Evolutionary conservation across 2,113 vertebrate species (phyloP), one percentile per base, ranked within the genome.

Genomic region (Fukomys damarensis): DNA sequence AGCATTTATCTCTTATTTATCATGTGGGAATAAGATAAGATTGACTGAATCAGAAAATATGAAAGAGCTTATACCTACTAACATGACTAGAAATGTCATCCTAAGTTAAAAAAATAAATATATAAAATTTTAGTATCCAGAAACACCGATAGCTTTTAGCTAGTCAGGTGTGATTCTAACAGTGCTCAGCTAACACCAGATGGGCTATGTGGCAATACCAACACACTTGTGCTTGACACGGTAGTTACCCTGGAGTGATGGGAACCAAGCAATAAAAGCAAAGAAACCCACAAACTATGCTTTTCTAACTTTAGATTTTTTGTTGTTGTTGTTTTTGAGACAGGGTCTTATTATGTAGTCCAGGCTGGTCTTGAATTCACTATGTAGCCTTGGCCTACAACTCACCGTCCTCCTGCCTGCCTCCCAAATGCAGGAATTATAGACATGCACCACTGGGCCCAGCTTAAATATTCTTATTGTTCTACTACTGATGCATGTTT

Each of bases 31-130:
- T 3, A 90, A 77, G 70, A 82, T 90, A 46, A 95, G 41, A 56
- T 52, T 93, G 46, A 77, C 30, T 88, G 8, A 93, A 63, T 91
- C 22, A 86, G 80, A 91, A 96, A 89, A 91, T 81, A 94, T 14
- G 30, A 65, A 80, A 70, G 93, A 49, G 56, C 52, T 76, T 11
- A 58, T 32, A 56, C 10, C 52, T 46, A 65, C 19, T 9, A 22
- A 87, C 43, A 24, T 58, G 52, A 84, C 30, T 43, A 49, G 24
- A n/a, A 83, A 46, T 61, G 6, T 58, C 76, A 46, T 43, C 58
- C 61, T 68, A 89, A 82, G 70, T 93, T 74, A 54, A 49, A 95
- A 76, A 56, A 84, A 70, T 28, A 82, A 82, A 77, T 74, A 70
- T 6, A 56, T 46, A 74, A 74, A 96, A 68, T 10, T 41, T 49